Conservation (phyloP, 2,113 vertebrate genomes). For the Dasyornis broadbenti region DNA sequence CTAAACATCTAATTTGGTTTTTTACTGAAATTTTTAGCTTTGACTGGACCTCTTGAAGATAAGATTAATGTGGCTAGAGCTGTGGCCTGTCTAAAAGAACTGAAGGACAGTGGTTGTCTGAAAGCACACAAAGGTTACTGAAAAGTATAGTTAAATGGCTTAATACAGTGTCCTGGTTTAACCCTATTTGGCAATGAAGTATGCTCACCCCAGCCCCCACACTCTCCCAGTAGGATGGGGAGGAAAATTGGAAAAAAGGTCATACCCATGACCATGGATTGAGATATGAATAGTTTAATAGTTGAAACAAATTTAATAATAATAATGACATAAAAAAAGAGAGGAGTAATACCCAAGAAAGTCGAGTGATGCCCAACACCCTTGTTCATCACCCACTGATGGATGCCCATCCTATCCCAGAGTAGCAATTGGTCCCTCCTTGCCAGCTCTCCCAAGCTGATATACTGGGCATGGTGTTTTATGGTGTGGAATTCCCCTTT, state of each 20-base stretch:
- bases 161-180: neutral
- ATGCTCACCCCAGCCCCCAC: neutral
- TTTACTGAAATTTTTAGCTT: neutral
- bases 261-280: neutral
- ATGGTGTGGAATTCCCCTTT: neutral
- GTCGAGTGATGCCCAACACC: fast-evolving
- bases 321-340: neutral
- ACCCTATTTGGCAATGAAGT: neutral
- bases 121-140: neutral
- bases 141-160: neutral
- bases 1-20: neutral
- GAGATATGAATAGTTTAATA: neutral
- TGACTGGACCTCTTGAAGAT: neutral
- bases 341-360: neutral
- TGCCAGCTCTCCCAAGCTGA: neutral
- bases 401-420: neutral
- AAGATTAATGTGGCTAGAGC: neutral
- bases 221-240: neutral
- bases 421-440: fast-evolving
- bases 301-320: neutral
- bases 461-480: neutral
- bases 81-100: neutral
- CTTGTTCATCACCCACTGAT: neutral
- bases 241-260: neutral
- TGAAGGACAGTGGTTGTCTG: neutral